Conservation (phyloP, 2,113 vertebrate genomes). For the Neofelis nebulosa region DNA sequence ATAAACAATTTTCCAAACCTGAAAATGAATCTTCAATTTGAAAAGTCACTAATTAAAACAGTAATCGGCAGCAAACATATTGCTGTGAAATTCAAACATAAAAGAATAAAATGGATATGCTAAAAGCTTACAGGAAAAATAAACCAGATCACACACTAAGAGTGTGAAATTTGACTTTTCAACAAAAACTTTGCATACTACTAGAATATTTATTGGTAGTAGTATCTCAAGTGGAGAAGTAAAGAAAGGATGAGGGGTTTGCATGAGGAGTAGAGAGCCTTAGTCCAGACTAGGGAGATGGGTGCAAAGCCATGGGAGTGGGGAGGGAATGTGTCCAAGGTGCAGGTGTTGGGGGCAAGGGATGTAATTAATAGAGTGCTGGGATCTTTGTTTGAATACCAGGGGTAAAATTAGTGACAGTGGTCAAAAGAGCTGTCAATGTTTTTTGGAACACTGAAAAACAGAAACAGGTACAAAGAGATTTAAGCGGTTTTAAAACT, state of each 20-base stretch:
- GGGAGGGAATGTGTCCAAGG: background rate
- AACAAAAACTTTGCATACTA: background rate
- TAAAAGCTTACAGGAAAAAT: background rate
- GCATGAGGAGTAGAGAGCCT: no score
- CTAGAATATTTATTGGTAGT: background rate
- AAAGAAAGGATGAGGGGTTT: background rate
- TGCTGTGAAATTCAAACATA: background rate
- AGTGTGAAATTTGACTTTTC: background rate
- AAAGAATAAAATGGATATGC: background rate
- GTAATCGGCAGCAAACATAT: background rate
- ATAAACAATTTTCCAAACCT: background rate
- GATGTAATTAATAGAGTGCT: background rate
- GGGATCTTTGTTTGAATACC: background rate
- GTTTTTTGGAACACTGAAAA: background rate
- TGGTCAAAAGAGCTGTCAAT: background rate
- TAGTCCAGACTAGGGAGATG: background rate
- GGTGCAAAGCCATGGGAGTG: fast-evolving
- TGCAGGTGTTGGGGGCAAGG: no score
- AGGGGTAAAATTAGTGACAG: background rate
- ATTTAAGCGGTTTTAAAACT: background rate
- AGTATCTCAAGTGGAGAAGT: background rate
- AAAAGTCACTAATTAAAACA: background rate
- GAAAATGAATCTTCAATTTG: background rate
- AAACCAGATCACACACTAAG: background rate
- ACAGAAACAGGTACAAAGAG: background rate